Evolutionary conservation across 2,888 invertebrate species (phyloP), one percentile per base, ranked within the genome.

Genomic region (Ferdinandea cuprea): DNA sequence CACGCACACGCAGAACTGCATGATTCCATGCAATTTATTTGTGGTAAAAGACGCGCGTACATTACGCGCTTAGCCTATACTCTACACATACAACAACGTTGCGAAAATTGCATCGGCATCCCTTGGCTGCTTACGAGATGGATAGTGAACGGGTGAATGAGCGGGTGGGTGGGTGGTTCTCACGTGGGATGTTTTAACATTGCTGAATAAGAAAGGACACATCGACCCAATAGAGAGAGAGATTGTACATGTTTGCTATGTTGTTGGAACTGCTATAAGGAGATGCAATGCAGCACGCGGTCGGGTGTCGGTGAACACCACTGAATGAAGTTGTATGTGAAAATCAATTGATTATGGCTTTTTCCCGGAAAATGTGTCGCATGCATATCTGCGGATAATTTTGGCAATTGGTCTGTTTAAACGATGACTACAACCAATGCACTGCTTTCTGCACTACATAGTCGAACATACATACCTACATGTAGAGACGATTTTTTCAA

Each of bases 41-140:
- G 74, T 73, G 61, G 66, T 46, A 56, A 71, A 78, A 59, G 30
- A 35, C 46, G 66, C 79, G 78, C 72, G 66, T 69, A 44, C 17
- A 59, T 54, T 52, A 66, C 25, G 71, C 68, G 69, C 37, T 37
- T 58, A 17, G 35, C 69, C 48, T 25, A 44, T 19, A 56, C 54
- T 44, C 69, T 40, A 37, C 52, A 48, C 8, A 21, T 9, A 50
- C 21, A 59, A 13, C 25, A 25, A 42, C 17, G 15, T 77, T n/a
- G 35, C 30, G 52, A 61, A 42, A 19, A 25, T 30, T 68, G 59
- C 56, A 76, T 52, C 30, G 42, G 42, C 50, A 59, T 52, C 32
- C 30, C 7, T 37, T 54, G 6, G 21, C n/a, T n/a, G n/a, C n/a
- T n/a, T n/a, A n/a, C n/a, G n/a, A n/a, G n/a, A n/a, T n/a, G n/a